A percentile compares a stretch with the other conserved stretches of the same genome.
Conservation (phyloP, 2,113 vertebrate genomes). For the Vulpes ferrilata region DNA sequence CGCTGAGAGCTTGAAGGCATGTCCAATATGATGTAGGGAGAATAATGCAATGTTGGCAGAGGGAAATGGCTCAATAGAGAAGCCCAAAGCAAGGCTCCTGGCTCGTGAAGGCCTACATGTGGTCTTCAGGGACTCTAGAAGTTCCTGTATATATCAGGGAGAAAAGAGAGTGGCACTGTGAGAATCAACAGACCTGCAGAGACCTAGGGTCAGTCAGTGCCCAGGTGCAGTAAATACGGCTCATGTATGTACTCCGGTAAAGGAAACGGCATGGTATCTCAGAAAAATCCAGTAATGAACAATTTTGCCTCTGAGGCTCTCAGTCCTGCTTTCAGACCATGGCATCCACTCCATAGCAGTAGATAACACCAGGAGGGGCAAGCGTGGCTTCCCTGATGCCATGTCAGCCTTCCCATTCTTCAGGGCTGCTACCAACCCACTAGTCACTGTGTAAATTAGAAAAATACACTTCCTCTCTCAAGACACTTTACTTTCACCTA, state of each 20-base stretch:
- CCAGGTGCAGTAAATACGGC: not conserved
- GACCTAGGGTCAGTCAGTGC: not conserved
- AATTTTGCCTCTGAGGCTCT: not conserved
- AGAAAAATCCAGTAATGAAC: not conserved
- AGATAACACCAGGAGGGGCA: not conserved
- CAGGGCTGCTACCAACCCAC: not conserved
- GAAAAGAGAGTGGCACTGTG: not conserved
- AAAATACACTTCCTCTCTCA: conserved; percentile 31
- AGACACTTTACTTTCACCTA: conserved; percentile 23
- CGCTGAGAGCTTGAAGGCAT: not conserved
- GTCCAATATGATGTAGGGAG: not conserved
- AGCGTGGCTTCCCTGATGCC: not conserved
- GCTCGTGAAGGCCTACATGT: not conserved
- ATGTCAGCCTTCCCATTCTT: not conserved
- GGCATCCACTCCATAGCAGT: not conserved
- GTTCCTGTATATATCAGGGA: not conserved
- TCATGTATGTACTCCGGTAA: not conserved
- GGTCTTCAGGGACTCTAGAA: not conserved
- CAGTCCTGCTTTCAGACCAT: not conserved
- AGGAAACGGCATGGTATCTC: not conserved
- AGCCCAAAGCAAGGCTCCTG: not conserved
- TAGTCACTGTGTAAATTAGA: not conserved
- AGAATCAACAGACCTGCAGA: not conserved
- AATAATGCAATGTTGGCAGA: not conserved
- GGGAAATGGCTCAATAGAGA: not conserved